Evolutionary conservation across 2,797 vertebrate species (phyloP), one percentile per base, ranked within the genome.

Genomic region (Diplodus puntazzo): DNA sequence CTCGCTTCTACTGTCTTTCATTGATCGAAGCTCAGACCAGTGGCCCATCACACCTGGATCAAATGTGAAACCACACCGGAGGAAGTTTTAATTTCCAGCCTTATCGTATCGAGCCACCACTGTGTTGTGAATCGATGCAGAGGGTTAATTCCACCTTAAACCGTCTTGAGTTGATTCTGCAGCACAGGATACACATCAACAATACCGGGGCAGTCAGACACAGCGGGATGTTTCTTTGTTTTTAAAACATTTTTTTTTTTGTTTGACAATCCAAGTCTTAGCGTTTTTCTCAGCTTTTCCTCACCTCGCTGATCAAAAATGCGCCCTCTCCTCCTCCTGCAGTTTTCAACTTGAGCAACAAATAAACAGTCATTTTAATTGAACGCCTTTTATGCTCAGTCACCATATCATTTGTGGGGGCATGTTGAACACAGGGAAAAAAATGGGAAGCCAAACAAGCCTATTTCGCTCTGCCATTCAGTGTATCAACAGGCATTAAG

Each of bases 401-500:
- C 77, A 81, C 77, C 79, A 13, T 81, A 82, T 91, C 69, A 75
- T 89, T 86, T 87, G 85, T 79, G 23, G 63, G 76, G 82, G 82
- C 81, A 84, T 84, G 83, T 78, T 83, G 80, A 83, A 85, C 84
- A 84, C 80, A 68, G 52, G 59, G 4, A 27, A 34, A 34, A 34
- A 87, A 85, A 89, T 78, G 54, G 78, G 76, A 79, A 81, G 62
- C 75, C 83, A 88, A 89, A 87, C 88, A 88, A 90, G 83, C 84
- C 81, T 55, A 70, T 90, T 90, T 84, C 55, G 17, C 69, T 78
- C 69, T 81, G 79, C 77, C 70, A 79, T 82, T 89, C 77, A 75
- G 50, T 77, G 68, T 67, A 88, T 89, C 88, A 84, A 88, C 90
- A 87, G 84, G 77, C 88, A 86, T 89, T 86, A 85, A 77, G 80